Percentiles rank a stretch among this genome's conserved stretches.
phyloP scores from a whole-genome alignment of 2,797 vertebrate genomes.

The Tiaroga cobitis region DNA sequence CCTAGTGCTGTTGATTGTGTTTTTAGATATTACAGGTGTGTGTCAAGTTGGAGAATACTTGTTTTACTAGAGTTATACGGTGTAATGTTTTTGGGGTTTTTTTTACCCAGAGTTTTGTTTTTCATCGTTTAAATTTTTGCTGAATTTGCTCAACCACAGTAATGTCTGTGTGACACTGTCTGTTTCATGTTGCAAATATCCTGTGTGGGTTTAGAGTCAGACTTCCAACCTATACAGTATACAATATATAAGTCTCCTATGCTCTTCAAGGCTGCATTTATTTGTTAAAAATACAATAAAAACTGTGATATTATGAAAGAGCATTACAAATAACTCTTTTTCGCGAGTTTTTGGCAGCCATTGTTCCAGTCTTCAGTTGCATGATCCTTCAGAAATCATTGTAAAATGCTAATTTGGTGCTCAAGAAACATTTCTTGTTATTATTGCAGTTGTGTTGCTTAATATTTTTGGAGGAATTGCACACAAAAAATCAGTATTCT shows the following conservation, averaged over 20 bases:
- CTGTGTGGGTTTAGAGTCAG: slow-evolving; percentile 1
- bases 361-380: background rate
- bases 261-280: background rate
- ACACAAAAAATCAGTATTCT: background rate
- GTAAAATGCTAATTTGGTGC: background rate
- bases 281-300: background rate
- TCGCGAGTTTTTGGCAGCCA: background rate
- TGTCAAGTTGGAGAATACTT: background rate
- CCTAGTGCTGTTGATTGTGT: background rate
- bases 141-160: background rate
- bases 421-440: background rate
- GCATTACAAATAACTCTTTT: background rate
- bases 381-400: background rate
- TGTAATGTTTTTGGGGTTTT: background rate
- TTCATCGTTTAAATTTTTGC: background rate
- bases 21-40: background rate
- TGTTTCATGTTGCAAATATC: slow-evolving; percentile 9
- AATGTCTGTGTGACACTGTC: background rate
- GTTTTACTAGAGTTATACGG: background rate
- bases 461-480: background rate
- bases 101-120: background rate
- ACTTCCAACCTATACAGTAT: background rate
- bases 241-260: background rate
- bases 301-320: background rate
- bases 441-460: background rate